phyloP scores from a whole-genome alignment of 2,113 vertebrate species.

The Tricholaema leucomelas region DNA sequence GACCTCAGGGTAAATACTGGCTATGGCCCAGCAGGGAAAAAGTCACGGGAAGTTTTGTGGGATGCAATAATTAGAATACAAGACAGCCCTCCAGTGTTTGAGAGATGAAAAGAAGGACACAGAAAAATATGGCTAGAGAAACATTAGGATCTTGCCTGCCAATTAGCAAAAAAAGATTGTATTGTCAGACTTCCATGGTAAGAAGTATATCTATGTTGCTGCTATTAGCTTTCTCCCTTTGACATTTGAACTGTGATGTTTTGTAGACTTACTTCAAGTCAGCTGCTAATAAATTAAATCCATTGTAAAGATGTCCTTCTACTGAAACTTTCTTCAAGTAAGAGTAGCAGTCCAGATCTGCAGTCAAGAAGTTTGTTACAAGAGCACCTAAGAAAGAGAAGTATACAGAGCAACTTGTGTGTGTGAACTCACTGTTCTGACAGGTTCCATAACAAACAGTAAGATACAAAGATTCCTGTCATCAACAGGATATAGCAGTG shows the following conservation, averaged over 20 bases:
- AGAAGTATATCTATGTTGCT: neutral
- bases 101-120: neutral
- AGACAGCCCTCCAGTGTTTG: neutral
- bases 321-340: constrained; percentile 92
- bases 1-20: neutral
- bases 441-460: neutral
- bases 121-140: neutral
- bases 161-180: neutral
- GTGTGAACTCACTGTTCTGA: neutral
- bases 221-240: neutral
- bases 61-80: neutral
- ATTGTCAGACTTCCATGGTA: neutral
- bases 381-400: constrained; percentile 82
- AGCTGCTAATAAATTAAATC: constrained; percentile 94
- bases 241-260: neutral
- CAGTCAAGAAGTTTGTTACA: constrained; percentile 89
- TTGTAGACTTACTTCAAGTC: constrained; percentile 88
- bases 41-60: accelerated
- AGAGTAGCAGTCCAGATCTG: constrained; percentile 87
- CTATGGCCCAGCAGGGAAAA: neutral
- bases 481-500: neutral
- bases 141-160: neutral
- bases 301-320: constrained; percentile 93
- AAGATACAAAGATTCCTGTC: neutral
- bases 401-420: neutral